Evolutionary conservation across 2,888 invertebrate genomes (phyloP).

Genomic region (Gortyna flavago): DNA sequence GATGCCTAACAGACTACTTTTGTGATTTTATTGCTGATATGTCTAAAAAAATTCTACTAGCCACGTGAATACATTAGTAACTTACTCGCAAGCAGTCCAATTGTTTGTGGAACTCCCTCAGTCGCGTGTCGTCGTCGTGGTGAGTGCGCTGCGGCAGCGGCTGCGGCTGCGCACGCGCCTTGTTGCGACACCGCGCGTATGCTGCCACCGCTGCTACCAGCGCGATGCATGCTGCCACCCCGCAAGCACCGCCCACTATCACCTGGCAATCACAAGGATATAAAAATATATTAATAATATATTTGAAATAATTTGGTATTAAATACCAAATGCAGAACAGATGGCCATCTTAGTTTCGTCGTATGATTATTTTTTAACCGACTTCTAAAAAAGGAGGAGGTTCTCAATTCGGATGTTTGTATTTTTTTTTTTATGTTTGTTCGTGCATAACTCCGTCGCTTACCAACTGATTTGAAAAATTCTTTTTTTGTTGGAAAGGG

Average conservation of each 20-base stretch:
- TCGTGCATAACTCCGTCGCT: too few species aligned
- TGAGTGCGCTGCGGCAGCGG: constrained; percentile 83
- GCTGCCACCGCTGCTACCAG: constrained; percentile 81
- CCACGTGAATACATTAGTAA: constrained; percentile 22
- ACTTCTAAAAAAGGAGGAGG: too few species aligned
- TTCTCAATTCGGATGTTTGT: too few species aligned
- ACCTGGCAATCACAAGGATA: constrained; percentile 69
- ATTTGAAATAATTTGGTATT: background rate
- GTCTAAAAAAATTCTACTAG: background rate
- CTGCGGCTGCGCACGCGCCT: constrained; percentile 79
- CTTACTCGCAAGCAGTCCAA: constrained; percentile 87
- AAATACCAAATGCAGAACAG: background rate
- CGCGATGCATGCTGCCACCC: constrained; percentile 82
- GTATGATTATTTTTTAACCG: too few species aligned
- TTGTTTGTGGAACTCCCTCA: constrained; percentile 87
- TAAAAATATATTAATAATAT: too few species aligned
- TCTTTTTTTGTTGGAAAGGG: too few species aligned
- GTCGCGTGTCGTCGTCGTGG: constrained; percentile 85
- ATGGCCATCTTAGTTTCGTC: background rate
- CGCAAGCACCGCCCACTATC: constrained; percentile 85
- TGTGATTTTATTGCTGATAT: background rate
- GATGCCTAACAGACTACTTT: background rate
- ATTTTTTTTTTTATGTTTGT: too few species aligned
- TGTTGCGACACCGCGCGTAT: constrained; percentile 81
- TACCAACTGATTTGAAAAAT: too few species aligned